Conservation (phyloP, 2,888 invertebrate species). For the Phorcus lineatus region DNA sequence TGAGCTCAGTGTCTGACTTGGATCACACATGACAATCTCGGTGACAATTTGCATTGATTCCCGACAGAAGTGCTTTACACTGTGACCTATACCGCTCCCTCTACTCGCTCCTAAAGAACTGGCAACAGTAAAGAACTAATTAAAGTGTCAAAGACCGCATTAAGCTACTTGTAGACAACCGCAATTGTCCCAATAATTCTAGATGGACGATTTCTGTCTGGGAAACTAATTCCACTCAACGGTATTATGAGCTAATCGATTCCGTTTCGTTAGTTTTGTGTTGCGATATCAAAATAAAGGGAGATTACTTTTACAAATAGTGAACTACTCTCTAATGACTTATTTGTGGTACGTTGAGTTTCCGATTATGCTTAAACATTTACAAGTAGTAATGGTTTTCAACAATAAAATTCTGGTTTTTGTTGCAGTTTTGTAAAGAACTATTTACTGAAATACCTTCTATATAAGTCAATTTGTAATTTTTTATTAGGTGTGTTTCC, state of each 20-base stretch:
- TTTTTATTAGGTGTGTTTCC: too few species aligned
- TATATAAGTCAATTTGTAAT: too few species aligned
- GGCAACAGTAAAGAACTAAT: not conserved
- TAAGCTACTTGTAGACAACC: conserved; percentile 1
- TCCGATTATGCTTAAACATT: too few species aligned
- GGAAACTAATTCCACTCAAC: not conserved
- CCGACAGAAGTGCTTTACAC: not conserved
- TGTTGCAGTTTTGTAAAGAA: too few species aligned
- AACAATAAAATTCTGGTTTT: too few species aligned
- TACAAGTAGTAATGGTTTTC: too few species aligned
- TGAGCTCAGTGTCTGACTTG: not conserved
- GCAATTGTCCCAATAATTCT: not conserved
- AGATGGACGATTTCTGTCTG: not conserved
- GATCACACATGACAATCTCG: not conserved
- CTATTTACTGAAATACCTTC: too few species aligned
- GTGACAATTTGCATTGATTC: not conserved
- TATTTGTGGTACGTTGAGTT: too few species aligned
- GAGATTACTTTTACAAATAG: too few species aligned
- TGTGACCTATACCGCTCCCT: not conserved
- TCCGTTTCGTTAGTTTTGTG: too few species aligned
- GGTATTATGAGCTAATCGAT: not conserved
- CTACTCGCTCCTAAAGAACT: not conserved
- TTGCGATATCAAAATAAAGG: too few species aligned
- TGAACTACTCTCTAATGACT: too few species aligned
- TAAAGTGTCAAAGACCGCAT: not conserved